A percentile compares a stretch with the other conserved stretches of the same genome.
Conservation (phyloP, 2,888 invertebrate species). For the Hydrotaea diabolus region DNA sequence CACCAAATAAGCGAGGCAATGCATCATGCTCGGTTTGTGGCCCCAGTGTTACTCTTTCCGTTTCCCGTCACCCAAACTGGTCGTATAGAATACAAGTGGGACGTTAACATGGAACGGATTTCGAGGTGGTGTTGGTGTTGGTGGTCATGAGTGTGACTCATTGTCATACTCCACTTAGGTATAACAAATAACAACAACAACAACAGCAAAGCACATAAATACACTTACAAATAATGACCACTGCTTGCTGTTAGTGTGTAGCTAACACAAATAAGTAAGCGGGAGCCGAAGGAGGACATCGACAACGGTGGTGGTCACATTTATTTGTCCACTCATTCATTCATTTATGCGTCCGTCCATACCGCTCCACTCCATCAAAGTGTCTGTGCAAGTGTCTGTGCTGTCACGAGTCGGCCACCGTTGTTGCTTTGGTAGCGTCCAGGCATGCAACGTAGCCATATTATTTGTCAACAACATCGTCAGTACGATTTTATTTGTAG, state of each 20-base stretch:
- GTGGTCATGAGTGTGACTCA: conserved; percentile 9
- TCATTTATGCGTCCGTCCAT: not conserved
- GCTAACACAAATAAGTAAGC: not conserved
- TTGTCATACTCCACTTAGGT: not conserved
- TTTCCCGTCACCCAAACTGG: not conserved
- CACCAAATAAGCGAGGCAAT: not conserved
- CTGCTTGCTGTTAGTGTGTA: not conserved
- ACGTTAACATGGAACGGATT: not conserved
- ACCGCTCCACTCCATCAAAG: not conserved
- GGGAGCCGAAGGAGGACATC: not conserved
- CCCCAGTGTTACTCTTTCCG: not conserved
- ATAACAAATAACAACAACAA: not conserved
- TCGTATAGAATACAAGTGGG: not conserved
- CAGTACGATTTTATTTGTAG: conserved; percentile 5
- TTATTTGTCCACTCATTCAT: not conserved
- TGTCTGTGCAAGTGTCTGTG: not conserved
- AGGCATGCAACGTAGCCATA: conserved; percentile 26
- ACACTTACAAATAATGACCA: too few relatives aligned
- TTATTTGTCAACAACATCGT: conserved; percentile 37
- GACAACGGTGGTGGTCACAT: not conserved
- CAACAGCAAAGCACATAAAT: too few relatives aligned
- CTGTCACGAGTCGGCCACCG: not conserved
- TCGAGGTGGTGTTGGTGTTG: not conserved
- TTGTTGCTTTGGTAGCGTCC: not conserved
- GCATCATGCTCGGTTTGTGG: not conserved